Evolutionary conservation across 2,888 invertebrate genomes (phyloP), one percentile per base, ranked within the genome.

Genomic region (Adelognathus sp.): DNA sequence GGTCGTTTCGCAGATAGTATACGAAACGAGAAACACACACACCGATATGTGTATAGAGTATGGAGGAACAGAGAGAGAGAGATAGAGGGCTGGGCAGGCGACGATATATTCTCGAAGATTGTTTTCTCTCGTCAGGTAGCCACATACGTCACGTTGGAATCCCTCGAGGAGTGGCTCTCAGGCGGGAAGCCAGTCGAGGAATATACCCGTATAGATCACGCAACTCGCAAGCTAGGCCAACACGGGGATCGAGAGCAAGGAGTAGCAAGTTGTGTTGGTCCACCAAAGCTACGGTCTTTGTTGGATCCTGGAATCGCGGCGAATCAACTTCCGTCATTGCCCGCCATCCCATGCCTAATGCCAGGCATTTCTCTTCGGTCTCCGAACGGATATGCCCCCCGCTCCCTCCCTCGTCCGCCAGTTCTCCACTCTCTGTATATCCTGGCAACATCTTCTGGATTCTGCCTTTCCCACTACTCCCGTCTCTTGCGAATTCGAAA

Each of bases 81-180:
- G 46, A 64, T 58, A 52, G 36, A 60, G 61, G 36, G 36, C 58
- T 24, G 67, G 52, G 63, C 64, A 61, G 79, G 79, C 85, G 88
- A 85, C 90, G 89, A 90, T 91, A 91, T 88, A 89, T 91, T 87
- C 87, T 87, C 88, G 89, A 91, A 91, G 90, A 91, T 91, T 91
- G 91, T 91, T 91, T 91, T 90, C 90, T 90, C 91, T 90, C 90
- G 90, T 90, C 91, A 91, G 91, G 90, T 91, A 90, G 91, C 90
- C 90, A 88, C 90, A 91, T 91, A 90, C 88, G 91, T 91, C 91
- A 90, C 86, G 85, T 76, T 72, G 84, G 79, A 89, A 88, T 90
- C 91, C 88, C 89, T 82, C 50, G 87, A 87, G 90, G 77, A 86
- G 84, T 74, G 52, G 71, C 61, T 69, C 54, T 54, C 80, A 71